phyloP scores from a whole-genome alignment of 2,113 vertebrate species.

The Paraplagusia blochii region DNA sequence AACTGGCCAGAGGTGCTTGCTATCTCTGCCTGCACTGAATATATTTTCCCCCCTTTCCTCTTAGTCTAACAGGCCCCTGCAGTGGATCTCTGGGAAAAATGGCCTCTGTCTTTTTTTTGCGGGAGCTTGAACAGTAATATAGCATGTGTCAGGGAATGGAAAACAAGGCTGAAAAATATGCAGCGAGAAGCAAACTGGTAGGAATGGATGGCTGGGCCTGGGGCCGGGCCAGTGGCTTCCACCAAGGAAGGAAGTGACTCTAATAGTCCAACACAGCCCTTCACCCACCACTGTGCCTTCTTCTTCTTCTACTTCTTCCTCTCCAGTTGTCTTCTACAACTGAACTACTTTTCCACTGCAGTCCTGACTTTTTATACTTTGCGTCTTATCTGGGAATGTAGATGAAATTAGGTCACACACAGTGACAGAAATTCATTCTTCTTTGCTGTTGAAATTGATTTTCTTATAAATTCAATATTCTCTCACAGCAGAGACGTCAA shows the following conservation, averaged over 20 bases:
- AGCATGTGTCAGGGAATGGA: constrained; percentile 74
- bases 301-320: constrained; percentile 27
- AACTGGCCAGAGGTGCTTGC: constrained; percentile 60
- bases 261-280: constrained; percentile 57
- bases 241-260: constrained; percentile 72
- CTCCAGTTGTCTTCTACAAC: constrained; percentile 24
- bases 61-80: constrained; percentile 54
- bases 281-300: constrained; percentile 12
- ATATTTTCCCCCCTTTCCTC: constrained; percentile 36
- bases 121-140: constrained; percentile 75
- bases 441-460: constrained; percentile 20
- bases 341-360: constrained; percentile 44
- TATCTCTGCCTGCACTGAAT: constrained; percentile 61
- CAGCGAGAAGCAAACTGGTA: constrained; percentile 74
- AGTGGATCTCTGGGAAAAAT: constrained; percentile 71
- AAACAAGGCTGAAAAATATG: constrained; percentile 76
- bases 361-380: constrained; percentile 44
- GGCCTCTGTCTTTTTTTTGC: constrained; percentile 65
- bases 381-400: constrained; percentile 49
- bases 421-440: constrained; percentile 28
- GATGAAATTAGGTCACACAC: constrained; percentile 47
- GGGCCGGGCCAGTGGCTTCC: constrained; percentile 59
- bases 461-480: neutral
- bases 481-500: too few relatives aligned
- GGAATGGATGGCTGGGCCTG: constrained; percentile 71